A percentile compares a stretch with the other conserved stretches of the same genome.
Evolutionary conservation across 53 echinoderm and acorn worm species (phyloP).

Genomic region (Zoroaster sp.): DNA sequence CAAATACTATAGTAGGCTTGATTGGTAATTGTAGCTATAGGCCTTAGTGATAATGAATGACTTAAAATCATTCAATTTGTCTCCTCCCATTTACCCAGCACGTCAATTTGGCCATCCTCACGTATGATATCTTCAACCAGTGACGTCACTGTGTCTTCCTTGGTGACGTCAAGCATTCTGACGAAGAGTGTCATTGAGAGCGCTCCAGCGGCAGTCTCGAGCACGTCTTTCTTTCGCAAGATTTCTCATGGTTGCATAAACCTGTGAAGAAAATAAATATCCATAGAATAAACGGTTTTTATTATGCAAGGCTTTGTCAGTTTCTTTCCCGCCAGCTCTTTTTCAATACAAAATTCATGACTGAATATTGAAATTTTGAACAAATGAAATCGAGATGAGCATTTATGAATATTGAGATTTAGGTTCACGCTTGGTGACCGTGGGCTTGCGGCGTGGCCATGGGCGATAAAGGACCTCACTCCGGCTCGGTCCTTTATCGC

Average conservation of each 20-base stretch:
- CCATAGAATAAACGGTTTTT: too few relatives aligned
- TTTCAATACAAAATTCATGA: neutral
- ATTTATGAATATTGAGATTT: too few relatives aligned
- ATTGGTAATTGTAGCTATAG: neutral
- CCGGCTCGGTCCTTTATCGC: too few relatives aligned
- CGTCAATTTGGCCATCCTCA: constrained; percentile 57
- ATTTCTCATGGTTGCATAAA: constrained; percentile 77
- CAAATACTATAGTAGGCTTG: neutral
- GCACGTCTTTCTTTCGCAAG: constrained; percentile 44
- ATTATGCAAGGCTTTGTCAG: neutral
- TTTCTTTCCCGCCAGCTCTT: neutral
- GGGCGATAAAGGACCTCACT: too few relatives aligned
- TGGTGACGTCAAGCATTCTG: constrained; percentile 60
- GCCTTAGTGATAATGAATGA: neutral
- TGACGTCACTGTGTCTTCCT: constrained; percentile 36
- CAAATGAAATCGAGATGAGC: neutral
- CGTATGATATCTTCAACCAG: constrained; percentile 50
- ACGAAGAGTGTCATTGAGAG: constrained; percentile 66
- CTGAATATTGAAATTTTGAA: neutral
- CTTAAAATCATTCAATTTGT: neutral
- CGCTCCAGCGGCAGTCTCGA: constrained; percentile 62
- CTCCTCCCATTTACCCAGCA: constrained; percentile 38
- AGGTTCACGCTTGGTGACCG: too few relatives aligned
- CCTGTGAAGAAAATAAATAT: neutral
- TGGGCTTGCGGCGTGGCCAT: too few relatives aligned